Evolutionary conservation across 2,888 invertebrate genomes (phyloP).

Genomic region (Leptarthrus brevirostris): DNA sequence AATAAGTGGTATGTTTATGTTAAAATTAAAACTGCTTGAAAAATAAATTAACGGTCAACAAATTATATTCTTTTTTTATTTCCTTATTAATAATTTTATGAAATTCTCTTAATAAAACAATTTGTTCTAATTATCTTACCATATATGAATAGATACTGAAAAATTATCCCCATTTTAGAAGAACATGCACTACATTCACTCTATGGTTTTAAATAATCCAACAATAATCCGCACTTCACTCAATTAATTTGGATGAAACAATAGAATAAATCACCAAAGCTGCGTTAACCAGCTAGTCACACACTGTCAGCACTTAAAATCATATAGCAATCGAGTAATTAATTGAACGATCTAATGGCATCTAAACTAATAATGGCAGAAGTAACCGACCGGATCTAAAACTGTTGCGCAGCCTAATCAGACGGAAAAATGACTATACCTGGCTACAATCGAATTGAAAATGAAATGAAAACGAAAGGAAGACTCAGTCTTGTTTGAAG

Average conservation of each 20-base stretch:
- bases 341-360: not conserved
- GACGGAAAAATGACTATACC: conserved; percentile 27
- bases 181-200: not conserved
- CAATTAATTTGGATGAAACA: not conserved
- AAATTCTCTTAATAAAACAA: not conserved
- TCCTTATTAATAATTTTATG: too few species aligned
- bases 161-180: not conserved
- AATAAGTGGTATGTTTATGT: too few species aligned
- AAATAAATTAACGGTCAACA: too few species aligned
- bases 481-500: conserved; percentile 50
- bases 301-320: not conserved
- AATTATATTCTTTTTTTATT: too few species aligned
- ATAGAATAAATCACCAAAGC: not conserved
- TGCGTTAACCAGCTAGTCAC: not conserved
- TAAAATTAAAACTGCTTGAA: too few species aligned
- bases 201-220: not conserved
- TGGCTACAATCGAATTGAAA: conserved; percentile 49
- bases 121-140: not conserved
- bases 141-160: not conserved
- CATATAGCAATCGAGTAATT: not conserved
- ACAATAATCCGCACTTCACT: not conserved
- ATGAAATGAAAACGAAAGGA: conserved; percentile 54
- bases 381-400: conserved; percentile 5
- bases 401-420: conserved; percentile 12
- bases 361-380: conserved; percentile 3